A percentile compares a stretch with the other conserved stretches of the same genome.
Evolutionary conservation across 2,113 vertebrate species (phyloP).

Genomic region (Fulica atra): DNA sequence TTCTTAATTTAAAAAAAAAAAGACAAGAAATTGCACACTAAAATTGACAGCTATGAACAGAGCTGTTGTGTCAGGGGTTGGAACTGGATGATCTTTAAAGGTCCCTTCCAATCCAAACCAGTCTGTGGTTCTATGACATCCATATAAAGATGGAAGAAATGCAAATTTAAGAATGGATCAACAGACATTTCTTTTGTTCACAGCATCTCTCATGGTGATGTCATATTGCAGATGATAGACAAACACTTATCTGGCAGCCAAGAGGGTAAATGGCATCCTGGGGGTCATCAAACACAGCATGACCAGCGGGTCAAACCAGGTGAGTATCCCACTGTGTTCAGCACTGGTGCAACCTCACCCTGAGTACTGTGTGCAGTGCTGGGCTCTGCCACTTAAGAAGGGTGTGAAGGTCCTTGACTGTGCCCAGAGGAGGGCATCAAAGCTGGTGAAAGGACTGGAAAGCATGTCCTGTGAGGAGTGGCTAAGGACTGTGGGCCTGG

Average conservation of each 20-base stretch:
- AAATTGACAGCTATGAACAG: background rate
- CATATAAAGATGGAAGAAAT: background rate
- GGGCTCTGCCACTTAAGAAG: background rate
- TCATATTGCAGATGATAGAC: accelerated
- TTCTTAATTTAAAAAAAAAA: background rate
- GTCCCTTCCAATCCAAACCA: background rate
- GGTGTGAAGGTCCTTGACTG: background rate
- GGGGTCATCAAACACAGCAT: background rate
- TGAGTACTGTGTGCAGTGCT: background rate
- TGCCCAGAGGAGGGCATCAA: background rate
- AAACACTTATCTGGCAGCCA: background rate
- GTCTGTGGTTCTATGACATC: background rate
- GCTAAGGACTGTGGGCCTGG: background rate
- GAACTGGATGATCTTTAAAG: background rate
- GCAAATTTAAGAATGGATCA: background rate
- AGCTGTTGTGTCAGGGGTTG: background rate
- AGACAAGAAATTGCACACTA: background rate
- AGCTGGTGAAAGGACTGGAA: background rate
- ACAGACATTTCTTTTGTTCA: background rate
- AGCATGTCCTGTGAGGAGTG: background rate
- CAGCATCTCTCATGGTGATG: background rate
- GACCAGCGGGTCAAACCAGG: background rate
- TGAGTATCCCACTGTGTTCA: background rate
- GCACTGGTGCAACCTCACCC: background rate
- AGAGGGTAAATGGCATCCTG: background rate